phyloP scores from a whole-genome alignment of 2,113 vertebrate genomes.

The Myiopsitta monachus region DNA sequence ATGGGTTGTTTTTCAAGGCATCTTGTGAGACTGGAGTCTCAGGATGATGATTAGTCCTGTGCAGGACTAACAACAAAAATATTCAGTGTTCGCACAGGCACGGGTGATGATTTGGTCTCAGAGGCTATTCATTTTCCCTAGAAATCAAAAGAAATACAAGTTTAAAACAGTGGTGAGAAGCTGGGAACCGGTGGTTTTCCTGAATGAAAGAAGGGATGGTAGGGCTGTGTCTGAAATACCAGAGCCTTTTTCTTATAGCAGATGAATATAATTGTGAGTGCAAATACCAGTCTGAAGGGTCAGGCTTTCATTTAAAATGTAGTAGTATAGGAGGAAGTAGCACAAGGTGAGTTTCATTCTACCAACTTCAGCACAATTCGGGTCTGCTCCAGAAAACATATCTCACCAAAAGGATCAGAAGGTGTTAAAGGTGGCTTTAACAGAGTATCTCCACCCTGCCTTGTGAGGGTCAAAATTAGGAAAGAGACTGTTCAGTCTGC shows the following conservation, averaged over 20 bases:
- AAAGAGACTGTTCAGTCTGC: neutral
- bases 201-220: neutral
- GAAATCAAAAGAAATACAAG: neutral
- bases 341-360: neutral
- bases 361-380: neutral
- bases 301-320: neutral
- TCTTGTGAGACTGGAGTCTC: neutral
- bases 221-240: neutral
- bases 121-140: neutral
- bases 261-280: neutral
- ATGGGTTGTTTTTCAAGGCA: neutral
- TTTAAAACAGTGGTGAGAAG: neutral
- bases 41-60: neutral
- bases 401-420: neutral
- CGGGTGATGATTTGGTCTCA: neutral
- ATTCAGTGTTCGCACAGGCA: neutral
- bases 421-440: neutral
- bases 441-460: neutral
- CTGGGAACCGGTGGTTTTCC: neutral
- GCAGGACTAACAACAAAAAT: neutral
- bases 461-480: neutral
- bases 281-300: neutral
- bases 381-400: neutral
- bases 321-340: neutral
- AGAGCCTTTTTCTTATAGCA: neutral